Conservation (phyloP, 2,888 invertebrate species). For the Drosophila meridionalis region DNA sequence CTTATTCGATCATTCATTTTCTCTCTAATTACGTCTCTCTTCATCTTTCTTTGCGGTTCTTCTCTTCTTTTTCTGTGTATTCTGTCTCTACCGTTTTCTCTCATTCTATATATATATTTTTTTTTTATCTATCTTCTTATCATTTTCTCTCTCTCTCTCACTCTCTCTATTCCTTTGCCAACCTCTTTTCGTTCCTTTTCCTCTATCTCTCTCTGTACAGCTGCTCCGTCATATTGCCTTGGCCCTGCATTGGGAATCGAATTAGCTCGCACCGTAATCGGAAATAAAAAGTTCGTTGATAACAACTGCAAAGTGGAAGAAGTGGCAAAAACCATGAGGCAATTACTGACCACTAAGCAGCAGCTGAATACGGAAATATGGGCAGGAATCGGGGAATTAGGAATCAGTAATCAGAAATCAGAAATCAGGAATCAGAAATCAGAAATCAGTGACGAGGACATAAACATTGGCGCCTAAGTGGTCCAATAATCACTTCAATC, state of each 20-base stretch:
- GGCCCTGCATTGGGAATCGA: not conserved
- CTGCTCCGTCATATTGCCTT: too few relatives aligned
- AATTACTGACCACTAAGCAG: slow-evolving; percentile 5
- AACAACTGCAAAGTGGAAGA: not conserved
- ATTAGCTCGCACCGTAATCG: slow-evolving; percentile 2
- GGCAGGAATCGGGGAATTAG: slow-evolving; percentile 34
- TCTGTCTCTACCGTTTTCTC: too few relatives aligned
- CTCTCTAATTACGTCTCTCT: not conserved
- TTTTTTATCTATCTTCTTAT: not conserved
- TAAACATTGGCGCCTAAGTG: slow-evolving; percentile 73
- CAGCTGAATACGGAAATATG: slow-evolving; percentile 37
- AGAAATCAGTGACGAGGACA: slow-evolving; percentile 39
- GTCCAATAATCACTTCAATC: slow-evolving; percentile 78
- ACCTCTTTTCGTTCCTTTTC: not conserved
- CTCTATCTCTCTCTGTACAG: too few relatives aligned
- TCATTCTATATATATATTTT: not conserved
- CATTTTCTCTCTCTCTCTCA: not conserved
- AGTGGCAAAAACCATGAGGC: slow-evolving; percentile 6
- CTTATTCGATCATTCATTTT: too few relatives aligned
- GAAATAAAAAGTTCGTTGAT: not conserved
- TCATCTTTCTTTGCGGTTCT: too few relatives aligned
- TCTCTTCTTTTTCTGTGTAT: not conserved
- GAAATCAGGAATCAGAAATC: slow-evolving; percentile 15
- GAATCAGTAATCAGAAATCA: slow-evolving; percentile 21
- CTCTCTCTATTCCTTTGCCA: too few relatives aligned